Conservation (phyloP, 2,113 vertebrate genomes). For the Silurus glanis region DNA sequence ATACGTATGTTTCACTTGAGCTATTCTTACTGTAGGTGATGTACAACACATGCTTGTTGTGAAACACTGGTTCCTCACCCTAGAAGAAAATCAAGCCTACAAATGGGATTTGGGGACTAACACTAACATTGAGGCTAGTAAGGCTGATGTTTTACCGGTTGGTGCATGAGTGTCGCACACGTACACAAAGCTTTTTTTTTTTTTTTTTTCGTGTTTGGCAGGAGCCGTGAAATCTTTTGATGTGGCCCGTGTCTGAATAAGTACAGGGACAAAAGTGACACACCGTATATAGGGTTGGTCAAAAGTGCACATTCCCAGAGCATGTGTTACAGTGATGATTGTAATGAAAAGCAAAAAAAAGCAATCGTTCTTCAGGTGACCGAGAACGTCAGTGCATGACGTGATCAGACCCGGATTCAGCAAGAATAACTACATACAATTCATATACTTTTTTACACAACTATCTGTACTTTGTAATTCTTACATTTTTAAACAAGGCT, state of each 20-base stretch:
- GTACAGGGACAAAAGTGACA: not conserved
- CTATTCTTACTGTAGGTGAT: not conserved
- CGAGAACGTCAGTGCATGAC: not conserved
- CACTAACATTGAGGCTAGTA: not conserved
- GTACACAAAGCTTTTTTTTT: not conserved
- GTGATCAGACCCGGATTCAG: not conserved
- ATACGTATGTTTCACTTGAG: not conserved
- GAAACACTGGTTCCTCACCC: not conserved
- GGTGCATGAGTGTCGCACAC: too few relatives aligned
- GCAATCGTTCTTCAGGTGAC: not conserved
- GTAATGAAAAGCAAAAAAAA: not conserved
- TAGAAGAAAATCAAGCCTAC: not conserved
- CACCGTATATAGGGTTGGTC: not conserved
- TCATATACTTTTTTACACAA: too few relatives aligned
- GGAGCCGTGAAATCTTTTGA: not conserved
- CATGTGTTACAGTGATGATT: not conserved
- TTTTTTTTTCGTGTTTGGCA: accelerated
- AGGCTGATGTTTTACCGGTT: not conserved
- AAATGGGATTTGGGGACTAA: not conserved
- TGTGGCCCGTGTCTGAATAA: not conserved
- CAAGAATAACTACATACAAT: not conserved
- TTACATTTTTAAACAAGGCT: too few relatives aligned
- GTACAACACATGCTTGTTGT: not conserved
- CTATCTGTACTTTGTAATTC: too few relatives aligned
- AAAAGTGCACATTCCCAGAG: not conserved